Base-by-base conservation (phyloP, 2,797 vertebrate genomes). In the Gallinago stenura region DNA sequence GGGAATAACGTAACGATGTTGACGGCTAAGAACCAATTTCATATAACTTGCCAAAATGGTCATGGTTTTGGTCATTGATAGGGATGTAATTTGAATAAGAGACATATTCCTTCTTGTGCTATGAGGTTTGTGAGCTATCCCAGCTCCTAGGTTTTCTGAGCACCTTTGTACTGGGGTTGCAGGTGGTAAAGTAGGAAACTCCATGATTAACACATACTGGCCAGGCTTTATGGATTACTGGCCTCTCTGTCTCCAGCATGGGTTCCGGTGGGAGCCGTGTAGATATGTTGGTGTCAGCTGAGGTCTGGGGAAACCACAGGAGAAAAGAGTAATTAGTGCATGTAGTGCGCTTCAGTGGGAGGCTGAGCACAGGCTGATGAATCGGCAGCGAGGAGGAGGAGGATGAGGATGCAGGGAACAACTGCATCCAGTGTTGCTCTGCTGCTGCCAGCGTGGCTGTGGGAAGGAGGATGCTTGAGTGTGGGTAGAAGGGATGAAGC, bases 361-460 rank as follows among this genome's bases (percentile, higher is more conserved):
- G 31, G n/a, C 82, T 84, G 62, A 15, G 28, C 39, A 19, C 9
- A 28, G 56, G 35, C 60, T 70, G 35, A 45, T 91, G 69, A 85
- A 56, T 33, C 48, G 50, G 46, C 54, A 50, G 77, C 53, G 72
- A 61, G 78, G 64, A 93, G 56, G 45, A 46, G 45, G 45, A 46
- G 46, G 56, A 25, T 87, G 35, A 76, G 35, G 56, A 25, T 87
- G 61, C 51, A 28, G 71, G 83, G 51, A 83, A 2, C 41, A 30
- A 2, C 22, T 15, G 9, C 7, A 3, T 72, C 58, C 79, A 50
- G 37, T 33, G 4, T 2, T 15, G 75, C 62, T 60, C n/a, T 9
- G 17, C 7, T 6, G 33, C 66, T 18, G 12, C 45, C 41, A 46
- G 62, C 1, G 0, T 13, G 30, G 69, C 0, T 2, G 6, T 21